Base-by-base conservation (phyloP, 2,888 invertebrate genomes). In the Lapara coniferarum region DNA sequence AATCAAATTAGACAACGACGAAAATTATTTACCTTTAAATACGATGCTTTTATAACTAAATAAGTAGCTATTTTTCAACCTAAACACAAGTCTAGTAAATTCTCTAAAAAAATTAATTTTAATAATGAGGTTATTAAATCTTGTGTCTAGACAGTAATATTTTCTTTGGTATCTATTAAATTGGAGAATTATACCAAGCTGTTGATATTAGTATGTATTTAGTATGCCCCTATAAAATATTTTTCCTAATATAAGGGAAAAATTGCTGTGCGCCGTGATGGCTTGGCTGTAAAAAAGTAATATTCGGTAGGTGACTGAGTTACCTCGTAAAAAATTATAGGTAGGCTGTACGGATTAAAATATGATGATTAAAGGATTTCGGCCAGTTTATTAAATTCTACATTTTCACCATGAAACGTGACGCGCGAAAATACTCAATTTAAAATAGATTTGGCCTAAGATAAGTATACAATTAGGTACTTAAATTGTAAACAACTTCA, bases 201-300 rank as follows among this genome's bases (percentile, higher is more conserved):
- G 69, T 66, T 74, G 68, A 69, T 75, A 72, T 70, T 37, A 37
- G 5, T 75, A 66, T 49, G 72, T 68, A 72, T 66, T 67, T 69
- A 71, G 70, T 69, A 70, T 74, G 72, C 73, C 70, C 30, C 70
- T 75, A 77, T 78, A 80, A 80, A 84, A 83, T 80, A 74, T 76
- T 78, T 76, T 78, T 82, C 81, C 81, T 80, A 83, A 68, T 59
- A 68, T 53, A 51, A 56, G 30, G 53, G 81, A 77, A 81, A 84
- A 83, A 83, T 82, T 74, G 79, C 78, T 70, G 72, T 69, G 74
- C 75, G 78, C 78, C 82, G 85, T 86, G 85, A 86, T 84, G 82
- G 83, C 76, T 73, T 71, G 81, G 85, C 71, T 81, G 83, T 88
- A 87, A 88, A 88, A 88, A 83, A 81, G 83, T 83, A 84, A 86